Evolutionary conservation across 2,113 vertebrate genomes (phyloP).

Genomic region (Heterocephalus glaber): DNA sequence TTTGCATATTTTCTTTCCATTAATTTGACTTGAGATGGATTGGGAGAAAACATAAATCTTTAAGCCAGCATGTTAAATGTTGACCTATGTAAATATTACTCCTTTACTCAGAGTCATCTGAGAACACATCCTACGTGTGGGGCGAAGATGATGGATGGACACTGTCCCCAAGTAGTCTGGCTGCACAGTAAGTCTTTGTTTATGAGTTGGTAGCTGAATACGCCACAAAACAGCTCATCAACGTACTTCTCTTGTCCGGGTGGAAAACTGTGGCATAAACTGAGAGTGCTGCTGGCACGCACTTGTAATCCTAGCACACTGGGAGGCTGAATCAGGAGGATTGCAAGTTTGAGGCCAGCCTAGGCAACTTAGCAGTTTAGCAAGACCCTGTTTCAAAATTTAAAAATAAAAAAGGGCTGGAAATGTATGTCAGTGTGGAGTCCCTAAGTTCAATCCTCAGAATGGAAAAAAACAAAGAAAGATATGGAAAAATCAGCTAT

Average conservation of each 20-base stretch:
- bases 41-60: not conserved
- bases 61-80: conserved; percentile 3
- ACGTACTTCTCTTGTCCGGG: not conserved
- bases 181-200: conserved; percentile 83
- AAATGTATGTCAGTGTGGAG: not conserved
- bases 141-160: conserved; percentile 54
- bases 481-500: not conserved
- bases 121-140: conserved; percentile 75
- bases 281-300: not conserved
- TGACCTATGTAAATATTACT: conserved; percentile 44
- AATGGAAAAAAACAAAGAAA: not conserved
- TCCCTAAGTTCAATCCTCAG: not conserved
- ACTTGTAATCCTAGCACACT: not conserved
- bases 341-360: not conserved
- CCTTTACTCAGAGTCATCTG: conserved; percentile 64
- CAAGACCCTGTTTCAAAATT: not conserved
- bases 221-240: not conserved
- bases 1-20: not conserved
- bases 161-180: conserved; percentile 81
- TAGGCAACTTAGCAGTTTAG: not conserved
- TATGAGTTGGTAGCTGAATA: not conserved
- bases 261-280: not conserved
- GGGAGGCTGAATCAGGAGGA: not conserved
- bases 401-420: not conserved
- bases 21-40: conserved; percentile 1